Conservation (phyloP, 1,140 invertebrate species). For the Trichonephila clavipes region DNA sequence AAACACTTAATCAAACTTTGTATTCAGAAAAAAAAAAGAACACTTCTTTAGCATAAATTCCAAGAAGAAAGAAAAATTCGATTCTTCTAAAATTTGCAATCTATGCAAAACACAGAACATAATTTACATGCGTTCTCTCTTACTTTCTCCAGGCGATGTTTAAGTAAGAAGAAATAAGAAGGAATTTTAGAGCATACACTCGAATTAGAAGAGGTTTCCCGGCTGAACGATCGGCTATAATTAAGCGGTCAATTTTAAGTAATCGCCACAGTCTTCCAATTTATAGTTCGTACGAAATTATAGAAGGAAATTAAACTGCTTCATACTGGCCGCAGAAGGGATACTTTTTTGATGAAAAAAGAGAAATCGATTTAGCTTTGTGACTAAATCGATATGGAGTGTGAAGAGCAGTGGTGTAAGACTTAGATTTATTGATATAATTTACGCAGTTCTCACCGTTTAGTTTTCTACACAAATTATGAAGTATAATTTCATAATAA, state of each 20-base stretch:
- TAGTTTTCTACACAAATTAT: neutral
- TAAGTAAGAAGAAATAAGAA: neutral
- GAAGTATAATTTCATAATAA: too few relatives aligned
- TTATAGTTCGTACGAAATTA: slow-evolving; percentile 40
- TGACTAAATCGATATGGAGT: slow-evolving; percentile 2
- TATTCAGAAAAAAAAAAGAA: neutral
- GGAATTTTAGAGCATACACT: neutral
- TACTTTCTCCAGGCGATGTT: neutral
- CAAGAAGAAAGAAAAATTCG: neutral
- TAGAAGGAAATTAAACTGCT: slow-evolving; percentile 47
- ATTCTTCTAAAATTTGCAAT: neutral
- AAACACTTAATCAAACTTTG: slow-evolving; percentile 6
- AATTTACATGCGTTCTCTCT: slow-evolving; percentile 23
- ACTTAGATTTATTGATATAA: neutral
- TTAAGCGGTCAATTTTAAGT: slow-evolving; percentile 52
- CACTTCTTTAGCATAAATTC: neutral
- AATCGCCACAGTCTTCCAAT: slow-evolving; percentile 38
- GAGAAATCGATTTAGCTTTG: slow-evolving; percentile 23
- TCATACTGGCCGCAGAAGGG: neutral
- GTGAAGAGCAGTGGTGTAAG: neutral
- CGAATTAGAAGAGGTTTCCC: neutral
- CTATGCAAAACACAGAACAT: slow-evolving; percentile 38
- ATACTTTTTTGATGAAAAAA: slow-evolving; percentile 3
- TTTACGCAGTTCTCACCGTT: neutral
- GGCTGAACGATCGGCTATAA: neutral